Percentiles rank a stretch among this genome's conserved stretches.
These are phyloP conservation scores for Alcis repandata DNA, from an alignment of 2,888 invertebrate species.

Conservation along the genomic window DNA sequence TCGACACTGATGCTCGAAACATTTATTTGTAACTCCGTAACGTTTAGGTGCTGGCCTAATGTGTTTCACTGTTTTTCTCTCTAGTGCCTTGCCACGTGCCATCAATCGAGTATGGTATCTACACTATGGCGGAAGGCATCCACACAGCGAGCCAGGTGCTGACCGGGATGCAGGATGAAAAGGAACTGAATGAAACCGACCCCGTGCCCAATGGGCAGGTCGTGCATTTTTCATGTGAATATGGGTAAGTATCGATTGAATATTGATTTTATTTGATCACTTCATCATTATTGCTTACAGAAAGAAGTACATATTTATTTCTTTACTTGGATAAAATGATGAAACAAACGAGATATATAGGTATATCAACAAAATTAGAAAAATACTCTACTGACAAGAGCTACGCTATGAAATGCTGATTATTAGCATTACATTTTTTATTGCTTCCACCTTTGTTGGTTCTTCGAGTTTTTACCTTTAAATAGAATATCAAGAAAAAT, in stretches of 20 bases:
- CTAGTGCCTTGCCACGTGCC: slow-evolving; percentile 91
- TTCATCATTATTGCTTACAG: too few relatives aligned
- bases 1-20: too few relatives aligned
- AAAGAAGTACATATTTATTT: too few relatives aligned
- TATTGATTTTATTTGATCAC: neutral
- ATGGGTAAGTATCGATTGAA: slow-evolving; percentile 82
- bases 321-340: too few relatives aligned
- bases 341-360: too few relatives aligned
- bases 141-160: slow-evolving; percentile 62
- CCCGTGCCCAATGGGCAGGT: slow-evolving; percentile 90
- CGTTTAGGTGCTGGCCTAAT: neutral
- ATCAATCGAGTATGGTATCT: slow-evolving; percentile 89
- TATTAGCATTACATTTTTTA: too few relatives aligned
- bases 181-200: slow-evolving; percentile 86
- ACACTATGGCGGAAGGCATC: slow-evolving; percentile 82
- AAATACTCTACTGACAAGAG: too few relatives aligned
- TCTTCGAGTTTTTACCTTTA: too few relatives aligned
- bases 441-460: neutral
- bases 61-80: slow-evolving; percentile 18
- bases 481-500: too few relatives aligned
- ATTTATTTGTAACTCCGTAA: neutral
- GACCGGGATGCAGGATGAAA: slow-evolving; percentile 77
- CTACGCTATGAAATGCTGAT: too few relatives aligned
- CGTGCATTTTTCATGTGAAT: slow-evolving; percentile 91
- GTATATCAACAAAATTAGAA: too few relatives aligned